A percentile compares a stretch with the other conserved stretches of the same genome.
These are phyloP conservation scores for Chondrilla cf. caribensis DNA, from an alignment of 37 sponge, comb jelly and placozoan species.

Conservation along the genomic window DNA sequence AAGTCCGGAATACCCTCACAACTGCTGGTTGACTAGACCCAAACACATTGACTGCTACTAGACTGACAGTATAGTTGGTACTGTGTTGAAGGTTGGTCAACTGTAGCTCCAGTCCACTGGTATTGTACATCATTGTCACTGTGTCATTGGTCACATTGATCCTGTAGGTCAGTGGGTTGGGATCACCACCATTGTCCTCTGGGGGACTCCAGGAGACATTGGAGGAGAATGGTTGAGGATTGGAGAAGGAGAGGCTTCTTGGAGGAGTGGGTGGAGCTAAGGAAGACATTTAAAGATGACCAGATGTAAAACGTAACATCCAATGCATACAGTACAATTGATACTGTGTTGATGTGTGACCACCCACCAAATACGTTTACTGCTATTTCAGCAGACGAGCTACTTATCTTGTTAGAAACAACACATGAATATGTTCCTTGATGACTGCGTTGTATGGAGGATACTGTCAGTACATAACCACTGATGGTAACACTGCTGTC, in stretches of 20 bases:
- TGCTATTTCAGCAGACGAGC: background rate
- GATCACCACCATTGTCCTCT: background rate
- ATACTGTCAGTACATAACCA: background rate
- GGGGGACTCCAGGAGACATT: background rate
- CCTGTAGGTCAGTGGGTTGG: background rate
- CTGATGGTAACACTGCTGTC: background rate
- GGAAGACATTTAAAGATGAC: too few species aligned
- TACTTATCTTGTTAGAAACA: background rate
- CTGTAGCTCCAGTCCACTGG: background rate
- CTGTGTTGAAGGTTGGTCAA: slow-evolving; percentile 6
- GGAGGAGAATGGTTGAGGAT: background rate
- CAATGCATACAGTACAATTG: background rate
- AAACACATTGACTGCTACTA: background rate
- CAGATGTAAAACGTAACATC: background rate
- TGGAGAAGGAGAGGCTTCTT: background rate
- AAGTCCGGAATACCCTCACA: background rate
- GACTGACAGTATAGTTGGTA: background rate
- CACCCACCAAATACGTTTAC: background rate
- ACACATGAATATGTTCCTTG: background rate
- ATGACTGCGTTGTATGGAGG: background rate
- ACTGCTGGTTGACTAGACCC: background rate
- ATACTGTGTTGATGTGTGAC: background rate
- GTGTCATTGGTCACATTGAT: background rate
- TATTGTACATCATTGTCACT: background rate
- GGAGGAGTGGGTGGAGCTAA: background rate